A percentile compares a stretch with the other conserved stretches of the same genome.
Conservation (phyloP, 2,888 invertebrate species). For the Ellobium chinense region DNA sequence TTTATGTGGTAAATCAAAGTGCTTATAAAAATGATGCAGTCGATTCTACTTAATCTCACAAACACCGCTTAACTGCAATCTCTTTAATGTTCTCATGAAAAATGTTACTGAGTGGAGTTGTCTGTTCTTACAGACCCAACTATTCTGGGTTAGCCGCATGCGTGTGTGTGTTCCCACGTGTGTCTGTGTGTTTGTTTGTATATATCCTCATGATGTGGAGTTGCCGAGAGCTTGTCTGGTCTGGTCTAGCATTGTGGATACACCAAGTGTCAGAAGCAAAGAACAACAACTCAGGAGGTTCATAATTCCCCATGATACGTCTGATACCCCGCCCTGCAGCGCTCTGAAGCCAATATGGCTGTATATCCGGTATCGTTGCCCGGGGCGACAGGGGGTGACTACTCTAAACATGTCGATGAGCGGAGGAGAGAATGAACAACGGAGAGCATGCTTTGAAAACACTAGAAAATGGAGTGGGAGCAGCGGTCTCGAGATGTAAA, state of each 20-base stretch:
- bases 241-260: not conserved
- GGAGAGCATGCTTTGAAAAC: not conserved
- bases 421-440: not conserved
- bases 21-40: too few species aligned
- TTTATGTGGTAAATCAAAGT: too few species aligned
- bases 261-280: not conserved
- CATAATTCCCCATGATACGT: not conserved
- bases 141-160: too few species aligned
- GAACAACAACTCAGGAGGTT: not conserved
- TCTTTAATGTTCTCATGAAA: too few species aligned
- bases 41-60: too few species aligned
- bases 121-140: too few species aligned
- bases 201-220: not conserved
- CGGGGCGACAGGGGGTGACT: not conserved
- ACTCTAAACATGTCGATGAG: constrained; percentile 14
- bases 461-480: not conserved
- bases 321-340: not conserved
- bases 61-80: too few species aligned
- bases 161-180: not conserved
- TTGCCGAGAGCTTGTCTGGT: not conserved
- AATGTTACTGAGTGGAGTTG: too few species aligned
- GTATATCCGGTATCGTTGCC: constrained; percentile 23
- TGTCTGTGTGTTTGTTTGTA: not conserved
- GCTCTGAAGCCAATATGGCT: constrained; percentile 13
- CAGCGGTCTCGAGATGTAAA: not conserved